Percentiles rank a stretch among this genome's conserved stretches.
phyloP scores from a whole-genome alignment of 2,797 vertebrate species.

The Periparus ater region DNA sequence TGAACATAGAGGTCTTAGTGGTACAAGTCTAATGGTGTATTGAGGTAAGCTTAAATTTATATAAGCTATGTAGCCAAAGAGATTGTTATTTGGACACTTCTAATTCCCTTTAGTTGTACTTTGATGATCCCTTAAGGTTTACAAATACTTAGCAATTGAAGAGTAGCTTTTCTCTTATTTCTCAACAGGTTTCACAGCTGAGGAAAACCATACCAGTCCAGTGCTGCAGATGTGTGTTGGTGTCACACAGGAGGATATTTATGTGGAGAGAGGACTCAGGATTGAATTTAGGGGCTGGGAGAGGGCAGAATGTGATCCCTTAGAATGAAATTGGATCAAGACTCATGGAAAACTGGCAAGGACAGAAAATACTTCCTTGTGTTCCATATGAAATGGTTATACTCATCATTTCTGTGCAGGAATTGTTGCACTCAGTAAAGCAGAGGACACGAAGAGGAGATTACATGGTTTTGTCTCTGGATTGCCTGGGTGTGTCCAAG shows the following conservation, averaged over 20 bases:
- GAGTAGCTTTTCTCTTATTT: neutral
- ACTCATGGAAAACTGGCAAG: neutral
- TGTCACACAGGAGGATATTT: neutral
- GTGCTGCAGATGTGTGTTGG: neutral
- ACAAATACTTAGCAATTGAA: neutral
- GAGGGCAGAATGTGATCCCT: accelerated
- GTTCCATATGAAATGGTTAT: neutral
- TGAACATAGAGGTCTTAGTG: neutral
- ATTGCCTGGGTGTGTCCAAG: neutral
- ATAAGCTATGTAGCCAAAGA: neutral
- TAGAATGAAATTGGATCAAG: neutral
- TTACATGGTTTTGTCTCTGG: neutral
- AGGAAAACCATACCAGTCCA: neutral
- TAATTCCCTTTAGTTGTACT: neutral
- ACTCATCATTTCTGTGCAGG: neutral
- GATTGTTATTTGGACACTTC: accelerated
- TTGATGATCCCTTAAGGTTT: accelerated
- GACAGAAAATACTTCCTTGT: neutral
- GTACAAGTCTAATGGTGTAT: neutral
- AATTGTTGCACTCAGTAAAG: neutral
- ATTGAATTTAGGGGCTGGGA: neutral
- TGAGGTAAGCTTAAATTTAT: neutral
- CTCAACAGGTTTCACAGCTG: neutral
- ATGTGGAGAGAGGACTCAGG: neutral
- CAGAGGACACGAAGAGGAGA: neutral